Evolutionary conservation across 2,888 invertebrate species (phyloP).

Genomic region (Thecocarcelia acutangulata): DNA sequence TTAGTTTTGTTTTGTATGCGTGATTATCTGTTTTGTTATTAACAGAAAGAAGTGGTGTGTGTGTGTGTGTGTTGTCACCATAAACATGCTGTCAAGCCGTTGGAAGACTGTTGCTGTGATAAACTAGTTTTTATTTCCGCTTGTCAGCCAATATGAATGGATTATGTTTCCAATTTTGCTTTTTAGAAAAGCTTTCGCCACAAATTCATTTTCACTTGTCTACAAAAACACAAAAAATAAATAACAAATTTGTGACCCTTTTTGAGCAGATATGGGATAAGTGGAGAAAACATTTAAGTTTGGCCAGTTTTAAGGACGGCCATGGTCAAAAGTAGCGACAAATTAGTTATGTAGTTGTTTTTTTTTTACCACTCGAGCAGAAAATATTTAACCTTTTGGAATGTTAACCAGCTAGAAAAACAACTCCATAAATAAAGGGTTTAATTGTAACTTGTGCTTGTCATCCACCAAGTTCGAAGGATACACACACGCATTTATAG

Average conservation of each 20-base stretch:
- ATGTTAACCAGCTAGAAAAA: conserved; percentile 26
- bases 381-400: conserved; percentile 48
- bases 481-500: not conserved
- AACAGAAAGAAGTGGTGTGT: no score
- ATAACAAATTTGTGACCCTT: conserved; percentile 2
- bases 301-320: conserved; percentile 5
- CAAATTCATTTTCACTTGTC: conserved; percentile 22
- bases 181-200: conserved; percentile 29
- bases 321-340: conserved; percentile 25
- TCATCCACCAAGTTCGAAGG: not conserved
- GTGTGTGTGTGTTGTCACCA: conserved; percentile 51
- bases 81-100: conserved; percentile 49
- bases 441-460: not conserved
- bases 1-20: not conserved
- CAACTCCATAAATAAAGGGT: conserved; percentile 26
- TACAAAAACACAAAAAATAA: not conserved
- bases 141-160: conserved; percentile 34
- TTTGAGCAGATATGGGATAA: not conserved
- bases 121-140: conserved; percentile 56
- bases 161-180: conserved; percentile 29
- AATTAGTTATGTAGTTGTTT: conserved; percentile 5
- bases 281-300: conserved; percentile 8
- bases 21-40: conserved; percentile 20
- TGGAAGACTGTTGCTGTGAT: conserved; percentile 53
- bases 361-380: conserved; percentile 31